Percentiles rank a stretch among this genome's conserved stretches.
phyloP scores from a whole-genome alignment of 2,113 vertebrate genomes.

The Cryptotis parvus region DNA sequence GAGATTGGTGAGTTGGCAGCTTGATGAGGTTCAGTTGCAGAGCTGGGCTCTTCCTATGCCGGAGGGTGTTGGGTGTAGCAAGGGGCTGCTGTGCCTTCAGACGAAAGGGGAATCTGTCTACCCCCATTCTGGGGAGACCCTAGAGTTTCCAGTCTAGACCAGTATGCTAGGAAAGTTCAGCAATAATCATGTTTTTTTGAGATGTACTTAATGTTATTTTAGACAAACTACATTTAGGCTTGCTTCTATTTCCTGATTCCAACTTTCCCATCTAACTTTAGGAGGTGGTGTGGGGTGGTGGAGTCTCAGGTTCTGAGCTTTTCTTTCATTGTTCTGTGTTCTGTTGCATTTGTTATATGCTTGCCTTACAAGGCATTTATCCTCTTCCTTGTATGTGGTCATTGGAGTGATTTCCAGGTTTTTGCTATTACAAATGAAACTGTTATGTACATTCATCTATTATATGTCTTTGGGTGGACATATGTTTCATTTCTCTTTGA shows the following conservation, averaged over 20 bases:
- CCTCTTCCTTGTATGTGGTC: background rate
- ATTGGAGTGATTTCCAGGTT: background rate
- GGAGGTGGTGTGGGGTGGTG: background rate
- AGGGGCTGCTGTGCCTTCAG: too few species aligned
- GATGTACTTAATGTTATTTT: too few species aligned
- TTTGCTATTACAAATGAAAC: constrained; percentile 33
- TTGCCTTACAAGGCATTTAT: background rate
- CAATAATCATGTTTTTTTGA: too few species aligned
- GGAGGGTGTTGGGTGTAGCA: too few species aligned
- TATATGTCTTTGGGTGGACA: background rate
- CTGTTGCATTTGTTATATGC: background rate
- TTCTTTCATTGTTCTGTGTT: background rate
- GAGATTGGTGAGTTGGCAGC: too few species aligned
- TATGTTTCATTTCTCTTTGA: constrained; percentile 31
- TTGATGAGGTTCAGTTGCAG: too few species aligned
- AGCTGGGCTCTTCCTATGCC: too few species aligned
- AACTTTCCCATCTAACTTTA: background rate
- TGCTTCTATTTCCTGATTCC: constrained; percentile 6
- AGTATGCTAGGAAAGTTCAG: too few species aligned
- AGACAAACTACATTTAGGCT: background rate
- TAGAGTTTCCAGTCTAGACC: too few species aligned
- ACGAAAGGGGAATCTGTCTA: too few species aligned
- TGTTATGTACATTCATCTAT: background rate
- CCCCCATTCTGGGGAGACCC: too few species aligned
- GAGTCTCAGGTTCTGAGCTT: background rate